A percentile compares a stretch with the other conserved stretches of the same genome.
Conservation (phyloP, 2,888 invertebrate genomes). For the Perizoma affinitatum region DNA sequence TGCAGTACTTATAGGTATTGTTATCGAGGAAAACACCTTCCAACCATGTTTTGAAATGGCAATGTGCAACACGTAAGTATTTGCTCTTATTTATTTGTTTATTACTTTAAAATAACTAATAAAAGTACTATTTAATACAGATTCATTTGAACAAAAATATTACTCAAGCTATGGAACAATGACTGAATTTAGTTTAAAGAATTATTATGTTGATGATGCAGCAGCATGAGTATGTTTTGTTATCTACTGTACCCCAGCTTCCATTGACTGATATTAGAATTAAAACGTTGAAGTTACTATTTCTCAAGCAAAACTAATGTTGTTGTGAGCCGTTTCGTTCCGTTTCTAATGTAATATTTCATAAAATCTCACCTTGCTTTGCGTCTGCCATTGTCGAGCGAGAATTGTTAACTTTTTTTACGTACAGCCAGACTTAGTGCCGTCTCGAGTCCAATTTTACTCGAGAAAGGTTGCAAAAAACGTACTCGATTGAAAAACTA, state of each 20-base stretch:
- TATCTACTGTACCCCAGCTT: not conserved
- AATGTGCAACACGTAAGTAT: constrained; percentile 23
- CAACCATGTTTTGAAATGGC: constrained; percentile 20
- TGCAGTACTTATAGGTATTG: too few species aligned
- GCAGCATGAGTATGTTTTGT: constrained; percentile 47
- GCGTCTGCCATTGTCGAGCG: constrained; percentile 80
- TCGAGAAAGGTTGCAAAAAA: too few species aligned
- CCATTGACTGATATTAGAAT: not conserved
- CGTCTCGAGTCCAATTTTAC: too few species aligned
- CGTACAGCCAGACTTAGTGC: not conserved
- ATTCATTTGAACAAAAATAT: too few species aligned
- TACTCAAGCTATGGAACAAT: too few species aligned
- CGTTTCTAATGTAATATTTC: constrained; percentile 31
- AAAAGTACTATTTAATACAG: too few species aligned
- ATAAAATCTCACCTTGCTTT: constrained; percentile 72
- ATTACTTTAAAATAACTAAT: too few species aligned
- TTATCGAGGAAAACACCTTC: not conserved
- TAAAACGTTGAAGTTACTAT: not conserved
- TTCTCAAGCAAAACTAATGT: not conserved
- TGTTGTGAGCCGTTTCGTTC: too few species aligned
- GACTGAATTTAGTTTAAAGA: constrained; percentile 1
- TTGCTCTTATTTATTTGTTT: too few species aligned
- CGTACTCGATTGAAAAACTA: too few species aligned
- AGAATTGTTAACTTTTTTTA: constrained; percentile 37
- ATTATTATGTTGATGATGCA: constrained; percentile 57